These are phyloP conservation scores for Heliconius ismenius DNA, from an alignment of 2,888 invertebrate species.

Conservation along the genomic window DNA sequence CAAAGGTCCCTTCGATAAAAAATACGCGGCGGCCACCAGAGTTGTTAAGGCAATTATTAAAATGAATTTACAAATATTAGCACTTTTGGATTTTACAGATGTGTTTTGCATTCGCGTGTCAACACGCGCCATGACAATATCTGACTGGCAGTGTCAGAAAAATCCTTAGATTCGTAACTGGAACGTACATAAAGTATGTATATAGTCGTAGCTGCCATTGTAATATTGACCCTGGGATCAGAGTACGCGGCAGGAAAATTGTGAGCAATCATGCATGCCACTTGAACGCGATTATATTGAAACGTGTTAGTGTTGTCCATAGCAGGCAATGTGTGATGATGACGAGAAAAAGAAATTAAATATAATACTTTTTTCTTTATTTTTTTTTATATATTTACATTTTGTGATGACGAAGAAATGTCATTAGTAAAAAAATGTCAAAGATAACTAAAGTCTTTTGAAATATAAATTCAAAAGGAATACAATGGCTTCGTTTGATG, in stretches of 20 bases:
- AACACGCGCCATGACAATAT: constrained; percentile 72
- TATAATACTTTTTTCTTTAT: background rate
- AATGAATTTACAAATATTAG: constrained; percentile 60
- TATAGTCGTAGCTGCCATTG: constrained; percentile 50
- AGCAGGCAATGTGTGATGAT: background rate
- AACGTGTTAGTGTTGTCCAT: constrained; percentile 24
- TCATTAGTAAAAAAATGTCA: background rate
- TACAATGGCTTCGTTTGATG: constrained; percentile 55
- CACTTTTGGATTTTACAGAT: constrained; percentile 61
- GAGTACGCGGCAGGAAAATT: constrained; percentile 38
- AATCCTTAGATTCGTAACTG: constrained; percentile 59
- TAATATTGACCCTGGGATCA: constrained; percentile 63
- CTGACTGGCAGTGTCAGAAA: constrained; percentile 62
- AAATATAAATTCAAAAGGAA: constrained; percentile 40
- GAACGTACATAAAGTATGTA: constrained; percentile 57
- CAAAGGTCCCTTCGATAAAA: constrained; percentile 54
- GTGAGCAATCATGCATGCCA: constrained; percentile 38
- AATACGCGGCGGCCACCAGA: constrained; percentile 56
- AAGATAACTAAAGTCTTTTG: background rate
- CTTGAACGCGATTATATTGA: constrained; percentile 33
- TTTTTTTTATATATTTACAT: background rate
- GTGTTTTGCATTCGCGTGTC: constrained; percentile 63
- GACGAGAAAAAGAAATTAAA: background rate
- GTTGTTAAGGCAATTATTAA: constrained; percentile 52
- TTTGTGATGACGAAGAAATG: background rate